These are phyloP conservation scores for Magallana nippona DNA, from an alignment of 2,888 invertebrate genomes.

Conservation along the genomic window DNA sequence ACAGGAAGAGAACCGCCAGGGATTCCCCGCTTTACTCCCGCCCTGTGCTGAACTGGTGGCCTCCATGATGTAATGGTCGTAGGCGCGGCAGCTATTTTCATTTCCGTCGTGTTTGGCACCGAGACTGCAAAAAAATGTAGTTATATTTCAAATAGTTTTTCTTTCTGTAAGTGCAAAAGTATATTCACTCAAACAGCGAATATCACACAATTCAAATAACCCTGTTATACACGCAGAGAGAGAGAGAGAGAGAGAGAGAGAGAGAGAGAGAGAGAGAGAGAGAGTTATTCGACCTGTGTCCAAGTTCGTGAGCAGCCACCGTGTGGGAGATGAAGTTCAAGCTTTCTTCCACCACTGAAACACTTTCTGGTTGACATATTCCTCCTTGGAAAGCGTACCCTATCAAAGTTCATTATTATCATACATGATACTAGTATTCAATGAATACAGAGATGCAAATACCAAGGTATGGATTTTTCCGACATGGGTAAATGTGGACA, in stretches of 20 bases:
- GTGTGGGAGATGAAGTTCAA: slow-evolving; percentile 46
- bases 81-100: slow-evolving; percentile 30
- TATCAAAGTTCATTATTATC: background rate
- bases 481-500: no score
- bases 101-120: slow-evolving; percentile 44
- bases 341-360: slow-evolving; percentile 45
- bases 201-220: no score
- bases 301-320: slow-evolving; percentile 48
- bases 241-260: no score
- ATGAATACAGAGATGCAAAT: no score
- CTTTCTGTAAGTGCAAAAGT: no score
- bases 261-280: no score
- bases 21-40: slow-evolving; percentile 25
- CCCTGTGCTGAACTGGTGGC: slow-evolving; percentile 16
- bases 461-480: no score
- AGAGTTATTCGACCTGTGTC: slow-evolving; percentile 38
- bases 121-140: slow-evolving; percentile 43
- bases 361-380: slow-evolving; percentile 38
- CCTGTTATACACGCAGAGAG: no score
- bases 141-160: no score
- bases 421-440: background rate
- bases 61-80: slow-evolving; percentile 39
- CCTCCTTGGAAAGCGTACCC: slow-evolving; percentile 40
- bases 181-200: no score
- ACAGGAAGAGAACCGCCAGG: slow-evolving; percentile 46